phyloP scores from a whole-genome alignment of 2,113 vertebrate species.

The Eulemur rufifrons region DNA sequence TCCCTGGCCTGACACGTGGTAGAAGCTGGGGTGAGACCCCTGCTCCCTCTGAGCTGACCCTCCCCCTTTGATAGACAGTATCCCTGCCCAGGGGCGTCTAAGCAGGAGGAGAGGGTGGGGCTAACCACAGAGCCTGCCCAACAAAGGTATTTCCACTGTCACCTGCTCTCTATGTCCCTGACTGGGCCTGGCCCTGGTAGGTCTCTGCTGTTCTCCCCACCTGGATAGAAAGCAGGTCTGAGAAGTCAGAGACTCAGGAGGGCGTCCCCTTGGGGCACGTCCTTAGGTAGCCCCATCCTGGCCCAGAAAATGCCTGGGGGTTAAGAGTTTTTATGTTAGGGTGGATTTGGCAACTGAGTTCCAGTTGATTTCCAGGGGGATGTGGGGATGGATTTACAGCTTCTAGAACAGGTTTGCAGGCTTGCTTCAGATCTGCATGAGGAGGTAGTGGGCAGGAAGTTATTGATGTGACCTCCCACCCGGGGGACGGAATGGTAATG shows the following conservation, averaged over 20 bases:
- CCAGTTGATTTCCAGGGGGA: slow-evolving; percentile 23
- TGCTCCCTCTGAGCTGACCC: neutral
- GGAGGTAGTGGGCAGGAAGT: neutral
- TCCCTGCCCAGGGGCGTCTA: neutral
- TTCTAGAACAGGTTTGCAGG: neutral
- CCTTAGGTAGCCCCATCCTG: neutral
- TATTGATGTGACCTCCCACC: slow-evolving; percentile 22
- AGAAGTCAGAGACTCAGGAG: neutral
- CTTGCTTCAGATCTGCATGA: neutral
- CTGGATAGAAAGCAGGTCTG: neutral
- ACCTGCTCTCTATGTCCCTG: neutral
- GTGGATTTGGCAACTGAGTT: neutral
- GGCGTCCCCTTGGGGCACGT: neutral
- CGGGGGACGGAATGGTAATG: neutral
- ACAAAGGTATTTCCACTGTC: neutral
- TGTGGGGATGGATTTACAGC: neutral
- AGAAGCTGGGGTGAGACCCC: neutral
- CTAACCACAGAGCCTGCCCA: neutral
- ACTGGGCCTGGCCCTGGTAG: neutral
- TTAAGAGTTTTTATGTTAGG: slow-evolving; percentile 13
- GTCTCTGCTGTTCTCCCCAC: accelerated
- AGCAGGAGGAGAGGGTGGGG: neutral
- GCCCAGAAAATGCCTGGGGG: neutral
- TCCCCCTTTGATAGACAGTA: neutral
- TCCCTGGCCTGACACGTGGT: neutral